Base-by-base conservation (phyloP, 2,113 vertebrate species). In the Meleagris gallopavo region DNA sequence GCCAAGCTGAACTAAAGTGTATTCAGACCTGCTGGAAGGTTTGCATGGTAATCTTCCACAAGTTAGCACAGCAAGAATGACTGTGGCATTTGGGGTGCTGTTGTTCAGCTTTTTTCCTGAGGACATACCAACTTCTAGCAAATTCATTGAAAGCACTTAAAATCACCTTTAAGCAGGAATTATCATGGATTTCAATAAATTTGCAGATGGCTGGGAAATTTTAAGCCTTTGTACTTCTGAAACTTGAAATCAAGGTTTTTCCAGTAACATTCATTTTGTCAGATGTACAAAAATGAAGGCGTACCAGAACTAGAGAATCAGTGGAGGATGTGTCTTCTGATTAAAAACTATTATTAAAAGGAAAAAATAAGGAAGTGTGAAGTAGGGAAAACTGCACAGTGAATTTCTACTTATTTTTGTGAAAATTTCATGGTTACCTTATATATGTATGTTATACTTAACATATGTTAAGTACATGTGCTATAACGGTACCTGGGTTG, bases 201-300 rank as follows among this genome's bases (percentile, higher is more conserved):
- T 88, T 91, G n/a, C 45, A 94, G 41, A 57, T 27, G 8, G 32
- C 43, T 79, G 40, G 83, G 69, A 87, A 93, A 88, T 93, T 50
- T 96, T 78, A 91, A 88, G 17, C 20, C 48, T 84, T 57, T 94
- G 70, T 43, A 86, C 5, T 77, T n/a, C 32, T 73, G 41, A 90
- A 65, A 34, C 30, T 54, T 13, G 19, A 74, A 86, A 89, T 50
- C 40, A 41, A 7, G 7, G 16, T 48, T 50, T 13, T 20, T 10
- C 21, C n/a, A 29, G 3, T 24, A 70, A 25, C 9, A 77, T n/a
- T 65, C 25, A 34, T 5, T 27, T 6, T 25, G 17, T 41, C 13
- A 65, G 16, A 50, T 8, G 2, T 22, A 18, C 10, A 55, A 38
- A 89, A 83, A 81, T 24, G 1, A 88, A 81, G n/a, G 10, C 0